Conservation (phyloP, 2,797 vertebrate genomes). For the Chaunax sp. region DNA sequence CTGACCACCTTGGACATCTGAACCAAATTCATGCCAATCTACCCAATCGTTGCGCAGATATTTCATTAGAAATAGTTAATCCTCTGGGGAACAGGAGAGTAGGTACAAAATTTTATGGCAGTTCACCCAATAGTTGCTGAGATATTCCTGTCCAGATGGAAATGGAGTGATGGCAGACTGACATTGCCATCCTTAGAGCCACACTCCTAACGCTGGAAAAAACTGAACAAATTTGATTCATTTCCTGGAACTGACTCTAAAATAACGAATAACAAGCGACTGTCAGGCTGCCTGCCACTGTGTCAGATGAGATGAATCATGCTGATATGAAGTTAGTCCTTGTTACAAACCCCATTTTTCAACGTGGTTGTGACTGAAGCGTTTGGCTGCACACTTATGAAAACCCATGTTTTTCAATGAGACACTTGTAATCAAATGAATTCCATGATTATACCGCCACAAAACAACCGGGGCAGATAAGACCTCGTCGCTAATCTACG, state of each 20-base stretch:
- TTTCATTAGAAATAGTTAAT: not conserved
- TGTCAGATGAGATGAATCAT: slow-evolving; percentile 21
- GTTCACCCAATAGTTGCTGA: too few relatives aligned
- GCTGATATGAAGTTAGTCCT: slow-evolving; percentile 42
- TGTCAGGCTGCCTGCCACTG: not conserved
- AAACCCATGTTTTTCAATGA: slow-evolving; percentile 80
- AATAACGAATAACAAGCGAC: slow-evolving; percentile 8
- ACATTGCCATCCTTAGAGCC: not conserved
- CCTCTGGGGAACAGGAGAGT: not conserved
- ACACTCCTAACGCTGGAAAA: not conserved
- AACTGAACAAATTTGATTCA: not conserved
- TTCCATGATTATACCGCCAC: slow-evolving; percentile 68
- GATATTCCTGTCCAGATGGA: too few relatives aligned
- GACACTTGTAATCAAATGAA: slow-evolving; percentile 77
- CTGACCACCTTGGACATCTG: too few relatives aligned
- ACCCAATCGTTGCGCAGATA: not conserved
- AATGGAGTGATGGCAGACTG: not conserved
- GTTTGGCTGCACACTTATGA: slow-evolving; percentile 69
- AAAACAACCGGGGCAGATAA: slow-evolving; percentile 59
- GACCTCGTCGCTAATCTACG: slow-evolving; percentile 52
- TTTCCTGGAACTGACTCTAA: slow-evolving; percentile 24
- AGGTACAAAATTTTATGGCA: too few relatives aligned
- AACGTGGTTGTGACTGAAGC: slow-evolving; percentile 54
- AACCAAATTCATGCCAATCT: too few relatives aligned
- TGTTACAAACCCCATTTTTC: slow-evolving; percentile 48